These are phyloP conservation scores for Vultur gryphus DNA, from an alignment of 2,797 vertebrate species.

Conservation along the genomic window DNA sequence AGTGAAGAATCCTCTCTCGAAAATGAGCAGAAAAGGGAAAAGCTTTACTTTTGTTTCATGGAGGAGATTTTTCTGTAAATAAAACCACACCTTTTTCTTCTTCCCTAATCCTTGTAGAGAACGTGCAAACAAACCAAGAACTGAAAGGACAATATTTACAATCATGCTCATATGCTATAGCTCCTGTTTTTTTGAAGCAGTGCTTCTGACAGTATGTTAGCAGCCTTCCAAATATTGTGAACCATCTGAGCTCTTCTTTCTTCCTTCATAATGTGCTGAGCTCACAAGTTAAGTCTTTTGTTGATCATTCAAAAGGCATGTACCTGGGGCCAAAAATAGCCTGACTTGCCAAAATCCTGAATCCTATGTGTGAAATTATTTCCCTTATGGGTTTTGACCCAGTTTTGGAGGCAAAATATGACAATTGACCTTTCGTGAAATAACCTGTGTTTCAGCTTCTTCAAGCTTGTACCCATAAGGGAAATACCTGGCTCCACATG, in stretches of 20 bases:
- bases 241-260: neutral
- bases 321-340: neutral
- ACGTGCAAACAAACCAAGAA: neutral
- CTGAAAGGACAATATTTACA: neutral
- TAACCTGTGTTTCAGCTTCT: conserved; percentile 7
- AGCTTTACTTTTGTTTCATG: neutral
- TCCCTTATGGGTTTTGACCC: neutral
- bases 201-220: neutral
- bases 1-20: neutral
- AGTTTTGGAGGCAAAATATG: neutral
- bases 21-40: neutral
- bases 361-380: neutral
- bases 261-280: neutral
- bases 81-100: neutral
- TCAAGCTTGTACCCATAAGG: neutral
- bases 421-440: conserved; percentile 32
- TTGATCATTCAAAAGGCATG: neutral
- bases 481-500: neutral
- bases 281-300: neutral
- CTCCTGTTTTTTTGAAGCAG: neutral
- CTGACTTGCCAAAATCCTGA: neutral
- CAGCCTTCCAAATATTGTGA: neutral
- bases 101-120: neutral
- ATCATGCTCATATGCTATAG: neutral
- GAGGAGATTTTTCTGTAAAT: neutral